Conservation (phyloP, 1,140 invertebrate genomes). For the Drosophila obscura region DNA sequence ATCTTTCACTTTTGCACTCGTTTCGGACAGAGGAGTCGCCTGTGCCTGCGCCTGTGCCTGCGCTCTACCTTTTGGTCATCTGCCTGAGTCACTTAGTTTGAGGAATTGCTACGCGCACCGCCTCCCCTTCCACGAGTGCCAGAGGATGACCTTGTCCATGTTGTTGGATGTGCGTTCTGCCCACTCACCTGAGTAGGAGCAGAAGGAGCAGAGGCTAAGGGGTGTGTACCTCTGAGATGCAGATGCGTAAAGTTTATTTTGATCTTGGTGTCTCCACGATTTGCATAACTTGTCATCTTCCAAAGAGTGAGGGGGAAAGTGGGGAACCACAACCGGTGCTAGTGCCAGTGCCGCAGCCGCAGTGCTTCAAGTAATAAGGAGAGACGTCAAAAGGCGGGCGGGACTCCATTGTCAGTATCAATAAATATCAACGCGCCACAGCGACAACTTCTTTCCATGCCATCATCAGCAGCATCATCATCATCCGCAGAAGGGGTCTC, state of each 20-base stretch:
- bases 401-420: conserved; percentile 79
- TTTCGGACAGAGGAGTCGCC: conserved; percentile 63
- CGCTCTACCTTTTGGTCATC: conserved; percentile 27
- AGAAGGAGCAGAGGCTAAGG: not conserved
- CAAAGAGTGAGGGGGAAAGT: conserved; percentile 15
- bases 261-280: conserved; percentile 80
- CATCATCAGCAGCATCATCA: conserved; percentile 3
- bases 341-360: not conserved
- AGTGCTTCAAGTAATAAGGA: not conserved
- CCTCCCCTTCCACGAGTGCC: not conserved
- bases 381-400: conserved; percentile 7
- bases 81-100: conserved; percentile 52
- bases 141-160: conserved; percentile 63
- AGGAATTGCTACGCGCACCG: conserved; percentile 34
- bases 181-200: conserved; percentile 55
- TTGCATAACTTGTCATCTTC: conserved; percentile 81
- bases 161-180: conserved; percentile 57
- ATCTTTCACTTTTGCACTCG: conserved; percentile 83
- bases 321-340: not conserved
- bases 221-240: conserved; percentile 19
- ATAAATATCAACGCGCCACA: conserved; percentile 76
- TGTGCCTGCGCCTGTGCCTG: no score
- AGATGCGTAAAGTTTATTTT: conserved; percentile 76
- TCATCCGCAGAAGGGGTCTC: not conserved
- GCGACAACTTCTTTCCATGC: conserved; percentile 72